Conservation (phyloP, 2,113 vertebrate genomes). For the Anhinga anhinga region DNA sequence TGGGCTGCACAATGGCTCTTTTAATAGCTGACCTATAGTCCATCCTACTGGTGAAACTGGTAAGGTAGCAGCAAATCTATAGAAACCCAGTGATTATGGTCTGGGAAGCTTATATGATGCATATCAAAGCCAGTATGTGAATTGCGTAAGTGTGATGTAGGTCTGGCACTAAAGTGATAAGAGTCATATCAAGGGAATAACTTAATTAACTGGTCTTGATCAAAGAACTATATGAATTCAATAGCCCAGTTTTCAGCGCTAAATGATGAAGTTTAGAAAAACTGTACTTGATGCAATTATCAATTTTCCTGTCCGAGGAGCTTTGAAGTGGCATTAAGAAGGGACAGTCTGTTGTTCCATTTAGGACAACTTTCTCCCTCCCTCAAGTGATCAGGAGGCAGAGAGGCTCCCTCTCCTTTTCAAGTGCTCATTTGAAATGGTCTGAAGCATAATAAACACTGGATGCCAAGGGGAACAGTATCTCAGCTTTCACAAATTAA, state of each 20-base stretch:
- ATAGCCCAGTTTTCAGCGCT: slow-evolving; percentile 55
- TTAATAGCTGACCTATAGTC: not conserved
- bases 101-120: slow-evolving; percentile 22
- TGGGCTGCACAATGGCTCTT: not conserved
- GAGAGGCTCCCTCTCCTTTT: slow-evolving; percentile 12
- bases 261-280: slow-evolving; percentile 63
- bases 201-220: slow-evolving; percentile 73
- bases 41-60: not conserved
- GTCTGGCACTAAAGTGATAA: slow-evolving; percentile 66
- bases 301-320: slow-evolving; percentile 57
- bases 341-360: slow-evolving; percentile 38
- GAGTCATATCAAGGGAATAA: slow-evolving; percentile 69
- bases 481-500: not conserved
- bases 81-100: not conserved
- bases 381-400: not conserved
- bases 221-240: slow-evolving; percentile 68
- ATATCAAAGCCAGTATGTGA: slow-evolving; percentile 51
- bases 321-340: slow-evolving; percentile 66
- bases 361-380: slow-evolving; percentile 31
- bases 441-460: slow-evolving; percentile 1
- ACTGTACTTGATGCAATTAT: slow-evolving; percentile 57
- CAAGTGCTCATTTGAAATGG: slow-evolving; percentile 17
- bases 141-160: slow-evolving; percentile 39
- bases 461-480: not conserved
- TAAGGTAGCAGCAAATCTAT: not conserved